Conservation (phyloP, 2,888 invertebrate species). For the Suillia variegata region DNA sequence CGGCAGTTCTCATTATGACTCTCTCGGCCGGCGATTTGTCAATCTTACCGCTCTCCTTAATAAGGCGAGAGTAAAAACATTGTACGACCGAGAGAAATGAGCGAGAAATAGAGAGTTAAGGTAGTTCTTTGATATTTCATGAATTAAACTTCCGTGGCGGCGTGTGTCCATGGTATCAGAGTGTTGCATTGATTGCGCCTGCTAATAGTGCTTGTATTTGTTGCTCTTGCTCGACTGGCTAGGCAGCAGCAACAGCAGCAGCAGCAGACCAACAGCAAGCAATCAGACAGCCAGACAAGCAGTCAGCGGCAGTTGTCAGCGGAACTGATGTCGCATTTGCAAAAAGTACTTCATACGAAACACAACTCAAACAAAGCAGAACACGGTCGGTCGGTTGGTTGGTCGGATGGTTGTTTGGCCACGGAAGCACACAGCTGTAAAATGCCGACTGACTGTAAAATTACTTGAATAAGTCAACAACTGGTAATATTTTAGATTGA, state of each 20-base stretch:
- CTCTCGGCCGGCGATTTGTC: neutral
- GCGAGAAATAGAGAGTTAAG: constrained; percentile 8
- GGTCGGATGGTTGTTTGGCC: neutral
- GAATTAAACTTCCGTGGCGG: constrained; percentile 28
- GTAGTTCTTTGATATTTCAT: constrained; percentile 23
- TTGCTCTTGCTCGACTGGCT: neutral
- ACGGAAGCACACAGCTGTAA: no score
- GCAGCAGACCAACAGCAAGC: neutral
- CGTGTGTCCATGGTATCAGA: constrained; percentile 6
- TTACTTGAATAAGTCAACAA: no score
- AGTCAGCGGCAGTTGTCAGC: no score
- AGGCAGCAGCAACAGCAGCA: constrained; percentile 7
- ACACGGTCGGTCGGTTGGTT: neutral
- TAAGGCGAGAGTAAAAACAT: neutral
- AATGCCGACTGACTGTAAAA: no score
- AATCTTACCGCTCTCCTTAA: neutral
- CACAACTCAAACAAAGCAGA: constrained; percentile 9
- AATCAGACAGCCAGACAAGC: no score
- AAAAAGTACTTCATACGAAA: constrained; percentile 24
- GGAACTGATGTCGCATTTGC: constrained; percentile 24
- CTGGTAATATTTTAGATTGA: no score
- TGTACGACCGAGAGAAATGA: neutral
- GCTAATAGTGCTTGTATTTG: neutral
- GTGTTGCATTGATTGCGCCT: neutral
- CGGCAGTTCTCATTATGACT: neutral